These are phyloP conservation scores for Anguilla anguilla DNA, from an alignment of 2,797 vertebrate genomes.

Conservation along the genomic window DNA sequence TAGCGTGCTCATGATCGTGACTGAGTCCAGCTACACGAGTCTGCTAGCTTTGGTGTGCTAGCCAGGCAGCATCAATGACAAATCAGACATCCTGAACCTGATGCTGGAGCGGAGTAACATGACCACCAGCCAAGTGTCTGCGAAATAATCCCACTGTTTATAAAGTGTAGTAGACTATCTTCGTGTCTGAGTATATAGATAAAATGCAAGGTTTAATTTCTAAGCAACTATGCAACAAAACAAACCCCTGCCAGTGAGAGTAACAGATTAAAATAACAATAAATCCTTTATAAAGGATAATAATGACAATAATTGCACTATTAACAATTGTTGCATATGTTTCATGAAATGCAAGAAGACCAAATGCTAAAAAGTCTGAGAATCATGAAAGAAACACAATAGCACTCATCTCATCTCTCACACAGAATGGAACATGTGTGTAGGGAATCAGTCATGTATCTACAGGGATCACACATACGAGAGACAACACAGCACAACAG, in stretches of 20 bases:
- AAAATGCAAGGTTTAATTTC: conserved; percentile 73
- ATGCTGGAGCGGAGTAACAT: neutral
- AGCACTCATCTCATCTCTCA: neutral
- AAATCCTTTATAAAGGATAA: conserved; percentile 44
- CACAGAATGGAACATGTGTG: neutral
- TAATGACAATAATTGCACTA: conserved; percentile 32
- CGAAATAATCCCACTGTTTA: conserved; percentile 74
- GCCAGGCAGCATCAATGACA: neutral
- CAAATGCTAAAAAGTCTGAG: neutral
- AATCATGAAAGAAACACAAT: neutral
- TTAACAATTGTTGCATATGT: neutral
- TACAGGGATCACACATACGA: neutral
- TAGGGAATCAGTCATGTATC: conserved; percentile 5
- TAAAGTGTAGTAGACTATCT: conserved; percentile 65
- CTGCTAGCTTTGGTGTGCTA: neutral
- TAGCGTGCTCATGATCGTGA: neutral
- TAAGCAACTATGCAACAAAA: conserved; percentile 76
- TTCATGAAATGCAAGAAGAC: neutral
- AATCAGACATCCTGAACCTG: neutral
- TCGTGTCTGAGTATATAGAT: conserved; percentile 67
- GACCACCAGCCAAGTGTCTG: conserved; percentile 62
- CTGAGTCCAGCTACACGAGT: neutral
- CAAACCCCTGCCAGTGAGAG: conserved; percentile 56
- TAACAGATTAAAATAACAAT: conserved; percentile 36
- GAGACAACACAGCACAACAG: neutral